phyloP scores from a whole-genome alignment of 1,140 invertebrate species.

The Brachionus calyciflorus region DNA sequence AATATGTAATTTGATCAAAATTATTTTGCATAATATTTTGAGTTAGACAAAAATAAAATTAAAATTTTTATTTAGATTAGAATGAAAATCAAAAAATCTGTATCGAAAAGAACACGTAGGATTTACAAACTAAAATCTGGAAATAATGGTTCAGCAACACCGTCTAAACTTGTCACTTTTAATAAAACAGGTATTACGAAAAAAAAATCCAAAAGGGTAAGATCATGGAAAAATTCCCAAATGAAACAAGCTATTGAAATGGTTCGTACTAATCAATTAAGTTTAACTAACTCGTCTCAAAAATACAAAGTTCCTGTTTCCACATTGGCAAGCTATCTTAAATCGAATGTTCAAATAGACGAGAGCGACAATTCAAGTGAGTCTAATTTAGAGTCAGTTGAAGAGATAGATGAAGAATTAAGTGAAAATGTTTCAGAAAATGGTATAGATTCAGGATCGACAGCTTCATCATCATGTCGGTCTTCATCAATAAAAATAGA shows the following conservation, averaged over 20 bases:
- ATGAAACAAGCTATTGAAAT: conserved; percentile 20
- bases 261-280: not conserved
- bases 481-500: not conserved
- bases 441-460: conserved; percentile 5
- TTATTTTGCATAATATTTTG: too few species aligned
- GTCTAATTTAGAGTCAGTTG: not conserved
- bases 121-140: too few species aligned
- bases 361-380: not conserved
- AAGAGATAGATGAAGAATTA: not conserved
- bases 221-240: not conserved
- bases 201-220: not conserved
- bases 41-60: too few species aligned
- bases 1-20: too few species aligned
- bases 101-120: too few species aligned
- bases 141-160: not conserved
- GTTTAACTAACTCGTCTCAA: not conserved
- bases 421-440: not conserved
- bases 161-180: not conserved
- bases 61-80: too few species aligned
- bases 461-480: not conserved
- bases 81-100: too few species aligned
- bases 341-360: not conserved
- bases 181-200: not conserved
- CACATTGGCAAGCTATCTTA: not conserved
- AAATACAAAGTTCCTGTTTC: not conserved